Evolutionary conservation across 2,888 invertebrate genomes (phyloP).

Genomic region (Gari tellinella): DNA sequence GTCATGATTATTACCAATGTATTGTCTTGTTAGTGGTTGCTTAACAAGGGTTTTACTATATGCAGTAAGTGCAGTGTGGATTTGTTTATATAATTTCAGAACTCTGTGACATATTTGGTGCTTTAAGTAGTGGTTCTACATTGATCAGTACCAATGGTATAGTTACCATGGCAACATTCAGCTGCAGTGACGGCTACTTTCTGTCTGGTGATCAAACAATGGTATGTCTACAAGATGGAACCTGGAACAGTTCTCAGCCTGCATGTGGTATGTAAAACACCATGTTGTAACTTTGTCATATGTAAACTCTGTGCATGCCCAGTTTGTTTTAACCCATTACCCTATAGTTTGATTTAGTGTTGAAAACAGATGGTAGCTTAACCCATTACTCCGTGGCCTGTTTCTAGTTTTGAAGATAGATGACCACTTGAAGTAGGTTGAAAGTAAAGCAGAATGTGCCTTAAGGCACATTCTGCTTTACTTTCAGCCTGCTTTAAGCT

Average conservation of each 20-base stretch:
- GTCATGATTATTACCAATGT: too few species aligned
- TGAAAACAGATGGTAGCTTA: too few species aligned
- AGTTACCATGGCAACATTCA: slow-evolving; percentile 20
- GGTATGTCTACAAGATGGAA: slow-evolving; percentile 30
- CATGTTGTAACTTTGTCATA: not conserved
- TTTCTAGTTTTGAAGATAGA: too few species aligned
- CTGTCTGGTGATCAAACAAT: slow-evolving; percentile 9
- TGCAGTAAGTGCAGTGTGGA: not conserved
- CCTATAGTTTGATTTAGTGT: too few species aligned
- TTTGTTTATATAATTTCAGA: slow-evolving; percentile 18
- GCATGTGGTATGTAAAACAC: slow-evolving; percentile 13
- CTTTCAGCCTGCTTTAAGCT: too few species aligned
- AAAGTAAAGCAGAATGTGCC: too few species aligned
- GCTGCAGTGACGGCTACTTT: slow-evolving; percentile 37
- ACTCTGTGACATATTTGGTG: slow-evolving; percentile 19
- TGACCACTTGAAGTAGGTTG: too few species aligned
- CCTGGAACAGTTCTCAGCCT: slow-evolving; percentile 23
- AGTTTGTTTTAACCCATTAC: not conserved
- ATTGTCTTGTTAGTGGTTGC: too few species aligned
- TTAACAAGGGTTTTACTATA: too few species aligned
- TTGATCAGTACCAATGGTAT: slow-evolving; percentile 25
- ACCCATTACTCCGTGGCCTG: too few species aligned
- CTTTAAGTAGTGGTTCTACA: slow-evolving; percentile 20
- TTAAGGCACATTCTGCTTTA: too few species aligned
- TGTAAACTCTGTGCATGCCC: not conserved